Percentiles rank a stretch among this genome's conserved stretches.
These are phyloP conservation scores for Misgurnus mizolepis DNA, from an alignment of 2,113 vertebrate species.

Conservation along the genomic window DNA sequence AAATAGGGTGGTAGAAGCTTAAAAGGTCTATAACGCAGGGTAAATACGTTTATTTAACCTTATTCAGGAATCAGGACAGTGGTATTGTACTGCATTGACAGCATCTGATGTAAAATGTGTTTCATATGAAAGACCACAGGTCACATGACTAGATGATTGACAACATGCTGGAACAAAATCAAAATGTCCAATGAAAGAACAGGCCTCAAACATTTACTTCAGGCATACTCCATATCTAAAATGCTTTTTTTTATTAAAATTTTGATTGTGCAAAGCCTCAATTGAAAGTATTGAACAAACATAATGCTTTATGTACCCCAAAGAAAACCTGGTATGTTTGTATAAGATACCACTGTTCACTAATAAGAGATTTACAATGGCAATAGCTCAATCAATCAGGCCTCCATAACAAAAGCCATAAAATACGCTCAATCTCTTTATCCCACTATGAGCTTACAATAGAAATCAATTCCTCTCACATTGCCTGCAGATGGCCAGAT, in stretches of 20 bases:
- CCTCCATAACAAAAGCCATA: conserved; percentile 13
- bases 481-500: conserved; percentile 1
- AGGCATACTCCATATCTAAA: not conserved
- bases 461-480: conserved; percentile 21
- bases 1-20: too few relatives aligned
- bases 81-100: not conserved
- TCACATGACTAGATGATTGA: not conserved
- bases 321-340: not conserved
- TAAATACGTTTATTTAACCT: too few relatives aligned
- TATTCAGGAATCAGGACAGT: too few relatives aligned
- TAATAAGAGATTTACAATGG: not conserved
- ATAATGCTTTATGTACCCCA: too few relatives aligned
- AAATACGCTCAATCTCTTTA: conserved; percentile 7
- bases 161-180: not conserved
- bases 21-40: too few relatives aligned
- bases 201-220: not conserved
- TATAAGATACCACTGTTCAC: not conserved
- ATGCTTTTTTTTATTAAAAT: too few relatives aligned
- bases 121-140: not conserved
- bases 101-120: not conserved
- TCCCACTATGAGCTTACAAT: not conserved
- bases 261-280: too few relatives aligned
- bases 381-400: conserved; percentile 4
- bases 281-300: too few relatives aligned
- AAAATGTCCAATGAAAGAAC: not conserved